Conservation (phyloP, 2,888 invertebrate genomes). For the Xanthia togata region DNA sequence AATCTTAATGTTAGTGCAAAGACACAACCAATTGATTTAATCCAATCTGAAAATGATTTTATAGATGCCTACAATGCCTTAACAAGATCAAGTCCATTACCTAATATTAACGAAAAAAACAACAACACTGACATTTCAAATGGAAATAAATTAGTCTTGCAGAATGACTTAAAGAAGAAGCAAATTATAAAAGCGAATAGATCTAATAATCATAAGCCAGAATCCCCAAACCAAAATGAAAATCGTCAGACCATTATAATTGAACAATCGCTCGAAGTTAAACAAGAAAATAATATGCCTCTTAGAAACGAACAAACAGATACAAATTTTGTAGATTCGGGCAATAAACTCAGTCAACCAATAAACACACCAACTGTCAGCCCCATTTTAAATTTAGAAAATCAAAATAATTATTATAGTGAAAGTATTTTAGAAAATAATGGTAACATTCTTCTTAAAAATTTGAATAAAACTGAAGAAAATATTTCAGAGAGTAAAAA, state of each 20-base stretch:
- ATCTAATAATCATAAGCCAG: slow-evolving; percentile 10
- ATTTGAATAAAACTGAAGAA: slow-evolving; percentile 13
- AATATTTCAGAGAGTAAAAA: slow-evolving; percentile 13
- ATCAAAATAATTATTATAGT: neutral
- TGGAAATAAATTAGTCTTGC: slow-evolving; percentile 15
- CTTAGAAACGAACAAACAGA: slow-evolving; percentile 21
- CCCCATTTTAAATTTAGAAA: slow-evolving; percentile 8
- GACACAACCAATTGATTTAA: slow-evolving; percentile 77
- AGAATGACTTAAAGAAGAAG: slow-evolving; percentile 12
- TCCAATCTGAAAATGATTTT: slow-evolving; percentile 87
- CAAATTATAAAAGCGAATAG: slow-evolving; percentile 3
- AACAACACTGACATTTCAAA: slow-evolving; percentile 24
- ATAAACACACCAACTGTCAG: slow-evolving; percentile 2
- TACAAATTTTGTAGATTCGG: neutral
- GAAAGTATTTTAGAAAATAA: slow-evolving; percentile 25
- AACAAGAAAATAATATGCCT: slow-evolving; percentile 11
- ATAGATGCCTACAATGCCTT: slow-evolving; percentile 88
- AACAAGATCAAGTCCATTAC: slow-evolving; percentile 84
- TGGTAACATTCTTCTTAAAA: slow-evolving; percentile 10
- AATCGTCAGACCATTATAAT: neutral
- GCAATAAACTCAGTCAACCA: slow-evolving; percentile 7
- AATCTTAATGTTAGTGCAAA: slow-evolving; percentile 58
- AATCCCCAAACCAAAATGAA: slow-evolving; percentile 10
- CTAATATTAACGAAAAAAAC: slow-evolving; percentile 73
- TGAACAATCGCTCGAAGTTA: slow-evolving; percentile 15